Base-by-base conservation (phyloP, 1,140 invertebrate species). In the Palaemon carinicauda region DNA sequence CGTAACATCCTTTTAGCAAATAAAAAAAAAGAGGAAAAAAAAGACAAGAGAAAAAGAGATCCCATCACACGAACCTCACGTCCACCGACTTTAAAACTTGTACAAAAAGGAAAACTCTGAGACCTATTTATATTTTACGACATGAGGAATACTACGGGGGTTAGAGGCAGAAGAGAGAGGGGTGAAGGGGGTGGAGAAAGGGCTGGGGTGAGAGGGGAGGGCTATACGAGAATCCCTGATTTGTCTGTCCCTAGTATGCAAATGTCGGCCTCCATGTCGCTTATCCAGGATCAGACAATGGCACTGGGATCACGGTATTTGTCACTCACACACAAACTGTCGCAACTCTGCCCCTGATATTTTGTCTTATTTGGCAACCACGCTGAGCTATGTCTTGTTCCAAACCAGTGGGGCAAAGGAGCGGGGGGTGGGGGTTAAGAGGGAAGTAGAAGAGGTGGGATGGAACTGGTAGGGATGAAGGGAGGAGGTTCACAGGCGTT, bases 161-260 rank as follows among this genome's bases (percentile, higher is more conserved):
- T 69, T 52, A 51, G 52, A 12, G 56, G 31, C 24, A n/a, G 50
- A 33, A 81, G 80, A 71, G 81, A 54, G 56, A 75, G 52, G 74
- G 81, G 69, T 74, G 56, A 33, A 21, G 7, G 21, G 81, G 71
- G 73, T 71, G 81, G 5, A 27, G 24, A 24, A 12, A 14, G 56
- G 56, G 56, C n/a, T n/a, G 24, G 56, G 24, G 56, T 9, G 15
- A 3, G 56, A 60, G 24, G 56, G 17, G 56, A 60, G 12, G 19
- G 17, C n/a, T n/a, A 60, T n/a, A 19, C n/a, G 56, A 60, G 56
- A 60, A 41, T 41, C 41, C 41, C 41, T 41, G 41, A 41, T 41
- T 41, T 41, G 41, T 41, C 41, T 41, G 41, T 41, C 41, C 41
- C 41, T 41, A 41, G 41, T 41, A 41, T 41, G 41, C 41, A 41